Conservation (phyloP, 2,888 invertebrate genomes). For the Pterobdella sp. region DNA sequence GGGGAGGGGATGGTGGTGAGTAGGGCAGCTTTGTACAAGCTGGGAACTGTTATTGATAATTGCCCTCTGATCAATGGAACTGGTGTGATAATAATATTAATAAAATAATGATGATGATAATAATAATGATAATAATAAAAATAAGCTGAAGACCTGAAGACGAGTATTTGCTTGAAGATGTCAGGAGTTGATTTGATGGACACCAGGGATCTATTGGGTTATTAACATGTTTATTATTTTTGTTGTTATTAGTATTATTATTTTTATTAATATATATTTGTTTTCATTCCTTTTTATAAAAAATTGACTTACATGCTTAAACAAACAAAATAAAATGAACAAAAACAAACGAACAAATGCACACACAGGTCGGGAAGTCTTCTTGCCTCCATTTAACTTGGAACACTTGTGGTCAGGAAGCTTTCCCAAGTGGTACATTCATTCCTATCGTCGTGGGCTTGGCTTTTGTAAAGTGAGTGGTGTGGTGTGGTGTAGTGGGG, state of each 20-base stretch:
- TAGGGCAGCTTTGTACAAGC: background rate
- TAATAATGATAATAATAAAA: background rate
- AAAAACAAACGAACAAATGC: too few species aligned
- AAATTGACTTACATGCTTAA: too few species aligned
- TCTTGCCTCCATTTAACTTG: constrained; percentile 16
- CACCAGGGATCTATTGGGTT: constrained; percentile 3
- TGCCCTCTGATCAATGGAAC: constrained; percentile 22
- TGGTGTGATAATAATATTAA: too few species aligned
- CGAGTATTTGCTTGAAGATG: constrained; percentile 20
- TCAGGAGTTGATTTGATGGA: constrained; percentile 5
- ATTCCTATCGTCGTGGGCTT: background rate
- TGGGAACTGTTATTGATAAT: constrained; percentile 1
- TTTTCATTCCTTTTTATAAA: too few species aligned
- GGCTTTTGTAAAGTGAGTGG: constrained; percentile 22
- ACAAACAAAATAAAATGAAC: background rate
- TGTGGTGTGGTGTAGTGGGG: background rate
- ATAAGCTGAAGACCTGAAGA: constrained; percentile 23
- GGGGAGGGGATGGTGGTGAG: constrained; percentile 17
- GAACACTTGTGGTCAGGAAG: background rate
- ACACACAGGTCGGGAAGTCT: constrained; percentile 11
- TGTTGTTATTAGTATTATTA: too few species aligned
- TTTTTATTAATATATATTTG: too few species aligned
- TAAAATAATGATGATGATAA: background rate
- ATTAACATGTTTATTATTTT: background rate
- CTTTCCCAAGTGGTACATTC: constrained; percentile 7